Evolutionary conservation across 2,797 vertebrate species (phyloP), one percentile per base, ranked within the genome.

Genomic region (Aratinga solstitialis): DNA sequence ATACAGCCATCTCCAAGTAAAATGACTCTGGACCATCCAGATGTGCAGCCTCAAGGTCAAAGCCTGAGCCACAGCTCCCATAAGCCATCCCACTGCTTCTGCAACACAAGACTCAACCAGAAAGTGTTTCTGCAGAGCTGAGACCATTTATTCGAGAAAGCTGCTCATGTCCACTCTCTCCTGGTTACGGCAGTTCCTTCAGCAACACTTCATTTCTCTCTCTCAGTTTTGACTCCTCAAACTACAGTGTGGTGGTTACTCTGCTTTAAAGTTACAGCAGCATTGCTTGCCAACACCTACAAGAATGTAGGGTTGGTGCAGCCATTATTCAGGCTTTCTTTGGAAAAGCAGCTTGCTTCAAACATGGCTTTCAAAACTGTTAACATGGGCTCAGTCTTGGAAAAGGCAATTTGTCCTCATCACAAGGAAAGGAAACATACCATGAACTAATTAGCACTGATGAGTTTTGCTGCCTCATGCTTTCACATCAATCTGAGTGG

Each of bases 381-480:
- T 69, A 58, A 23, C 4, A 3, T 0, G 4, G 45, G 58, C 26
- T 10, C 23, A n/a, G 29, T 13, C 56, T 58, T 34, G 12, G 20
- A 93, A 93, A 76, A 75, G 36, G 15, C n/a, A 59, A 23, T 78
- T 65, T 72, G 53, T 65, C 75, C 87, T 90, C 27, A 47, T 66
- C 30, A 9, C 38, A 23, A 26, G 29, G 54, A 75, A 85, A 69
- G 34, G 43, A 92, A 95, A 82, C 54, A 59, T 27, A 76, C 34
- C 29, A 48, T 2, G 7, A 86, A 90, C 43, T 86, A 80, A 86
- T 63, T 63, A 82, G 11, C 74, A 56, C 47, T 36, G 69, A 67
- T 38, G 40, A 88, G 58, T 94, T 90, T 65, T 75, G 42, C 1
- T 11, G 63, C 62, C 43, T 91, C 51, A 43, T 38, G 24, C 40